Percentiles rank a stretch among this genome's conserved stretches.
Conservation (phyloP, 1,140 invertebrate species). For the Drosophila melanica region DNA sequence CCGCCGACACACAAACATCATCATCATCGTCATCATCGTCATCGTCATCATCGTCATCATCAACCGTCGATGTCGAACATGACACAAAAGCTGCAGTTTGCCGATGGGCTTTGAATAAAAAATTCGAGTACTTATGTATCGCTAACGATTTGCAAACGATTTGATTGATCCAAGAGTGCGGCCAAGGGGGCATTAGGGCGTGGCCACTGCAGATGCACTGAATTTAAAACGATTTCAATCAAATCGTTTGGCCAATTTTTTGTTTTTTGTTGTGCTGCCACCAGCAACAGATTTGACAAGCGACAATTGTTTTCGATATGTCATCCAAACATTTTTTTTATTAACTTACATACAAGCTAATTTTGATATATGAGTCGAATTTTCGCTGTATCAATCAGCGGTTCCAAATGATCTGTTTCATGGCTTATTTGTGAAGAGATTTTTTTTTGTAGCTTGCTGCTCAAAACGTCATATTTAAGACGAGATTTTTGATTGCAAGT, state of each 20-base stretch:
- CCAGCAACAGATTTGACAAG: constrained; percentile 21
- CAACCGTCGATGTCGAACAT: constrained; percentile 66
- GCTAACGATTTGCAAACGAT: constrained; percentile 68
- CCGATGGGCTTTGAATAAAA: constrained; percentile 76
- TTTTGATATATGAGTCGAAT: neutral
- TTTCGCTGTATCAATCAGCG: neutral
- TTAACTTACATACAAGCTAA: neutral
- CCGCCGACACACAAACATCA: constrained; percentile 40
- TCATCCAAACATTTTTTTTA: constrained; percentile 4
- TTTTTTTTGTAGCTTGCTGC: neutral
- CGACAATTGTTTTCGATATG: constrained; percentile 25
- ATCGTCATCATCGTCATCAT: constrained; percentile 13
- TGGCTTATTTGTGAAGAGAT: neutral
- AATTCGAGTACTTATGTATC: constrained; percentile 51
- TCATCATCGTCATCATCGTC: constrained; percentile 29
- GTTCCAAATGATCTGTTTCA: neutral
- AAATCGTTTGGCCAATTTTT: constrained; percentile 46
- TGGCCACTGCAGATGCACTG: constrained; percentile 43
- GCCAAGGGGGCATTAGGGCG: constrained; percentile 1
- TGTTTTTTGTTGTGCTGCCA: neutral
- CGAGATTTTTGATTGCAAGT: no score
- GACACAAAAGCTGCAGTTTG: constrained; percentile 79
- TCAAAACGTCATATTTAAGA: no score
- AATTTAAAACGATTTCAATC: constrained; percentile 48
- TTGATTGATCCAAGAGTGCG: constrained; percentile 40